phyloP scores from a whole-genome alignment of 1,140 invertebrate genomes.

The Laupala kohalensis region DNA sequence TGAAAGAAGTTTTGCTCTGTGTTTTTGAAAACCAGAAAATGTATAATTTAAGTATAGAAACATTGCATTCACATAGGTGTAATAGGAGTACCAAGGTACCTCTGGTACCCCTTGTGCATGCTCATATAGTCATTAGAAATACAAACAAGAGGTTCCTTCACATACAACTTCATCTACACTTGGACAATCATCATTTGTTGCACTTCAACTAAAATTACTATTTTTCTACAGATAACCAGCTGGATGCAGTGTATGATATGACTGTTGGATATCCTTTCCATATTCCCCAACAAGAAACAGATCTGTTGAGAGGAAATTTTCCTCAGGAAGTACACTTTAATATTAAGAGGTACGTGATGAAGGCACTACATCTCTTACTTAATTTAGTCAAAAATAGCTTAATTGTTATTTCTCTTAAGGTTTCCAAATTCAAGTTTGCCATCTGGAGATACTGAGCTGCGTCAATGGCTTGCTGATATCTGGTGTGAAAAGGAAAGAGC shows the following conservation, averaged over 20 bases:
- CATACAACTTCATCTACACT: too few relatives aligned
- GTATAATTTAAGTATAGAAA: too few relatives aligned
- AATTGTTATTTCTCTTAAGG: constrained; percentile 25
- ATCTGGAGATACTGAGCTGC: constrained; percentile 37
- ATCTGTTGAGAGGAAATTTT: constrained; percentile 47
- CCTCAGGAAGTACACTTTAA: constrained; percentile 61
- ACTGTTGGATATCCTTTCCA: constrained; percentile 59
- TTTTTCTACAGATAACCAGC: constrained; percentile 32
- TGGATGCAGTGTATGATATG: constrained; percentile 65
- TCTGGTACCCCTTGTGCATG: too few relatives aligned
- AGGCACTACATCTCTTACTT: not conserved
- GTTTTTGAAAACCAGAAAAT: too few relatives aligned
- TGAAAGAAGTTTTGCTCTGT: too few relatives aligned
- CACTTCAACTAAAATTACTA: not conserved
- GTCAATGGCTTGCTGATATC: constrained; percentile 51
- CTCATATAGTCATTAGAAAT: too few relatives aligned
- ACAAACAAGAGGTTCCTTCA: too few relatives aligned
- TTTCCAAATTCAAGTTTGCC: constrained; percentile 44
- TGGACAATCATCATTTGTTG: too few relatives aligned
- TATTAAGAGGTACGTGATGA: constrained; percentile 45
- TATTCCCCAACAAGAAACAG: constrained; percentile 52
- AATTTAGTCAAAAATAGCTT: constrained; percentile 11
- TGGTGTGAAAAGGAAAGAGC: constrained; percentile 57
- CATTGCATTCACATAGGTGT: too few relatives aligned
- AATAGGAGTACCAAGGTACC: too few relatives aligned